phyloP scores from a whole-genome alignment of 2,888 invertebrate species.

The Diogma glabrata region DNA sequence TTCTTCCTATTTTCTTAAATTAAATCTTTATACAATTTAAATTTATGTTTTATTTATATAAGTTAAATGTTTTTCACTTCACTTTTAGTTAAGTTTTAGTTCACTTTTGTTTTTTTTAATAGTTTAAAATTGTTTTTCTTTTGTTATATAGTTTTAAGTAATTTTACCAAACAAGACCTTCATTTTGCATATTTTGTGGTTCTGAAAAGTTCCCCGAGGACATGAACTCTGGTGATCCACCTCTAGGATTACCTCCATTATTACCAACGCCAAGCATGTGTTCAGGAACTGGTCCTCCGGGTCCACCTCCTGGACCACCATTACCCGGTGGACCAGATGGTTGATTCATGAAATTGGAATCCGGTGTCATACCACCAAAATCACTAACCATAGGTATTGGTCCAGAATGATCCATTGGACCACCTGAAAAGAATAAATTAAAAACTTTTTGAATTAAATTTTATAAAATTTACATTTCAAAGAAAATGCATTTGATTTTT shows the following conservation, averaged over 20 bases:
- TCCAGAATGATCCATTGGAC: constrained; percentile 58
- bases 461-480: not conserved
- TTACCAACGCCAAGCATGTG: constrained; percentile 40
- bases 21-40: too few relatives aligned
- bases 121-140: constrained; percentile 5
- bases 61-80: too few relatives aligned
- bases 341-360: constrained; percentile 44
- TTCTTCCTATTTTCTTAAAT: too few relatives aligned
- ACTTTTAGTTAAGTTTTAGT: too few relatives aligned
- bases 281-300: constrained; percentile 46
- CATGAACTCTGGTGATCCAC: constrained; percentile 66
- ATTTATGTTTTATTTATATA: too few relatives aligned
- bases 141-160: constrained; percentile 1
- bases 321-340: constrained; percentile 36
- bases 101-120: not conserved
- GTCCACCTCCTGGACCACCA: constrained; percentile 31
- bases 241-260: constrained; percentile 41
- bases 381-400: constrained; percentile 63
- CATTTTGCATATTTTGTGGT: constrained; percentile 59
- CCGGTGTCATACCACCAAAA: constrained; percentile 58
- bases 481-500: not conserved
- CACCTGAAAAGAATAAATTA: constrained; percentile 39
- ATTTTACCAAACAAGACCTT: constrained; percentile 60
- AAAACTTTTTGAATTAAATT: constrained; percentile 9
- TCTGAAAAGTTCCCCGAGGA: constrained; percentile 49